These are phyloP conservation scores for Pseudopleuronectes americanus DNA, from an alignment of 2,797 vertebrate species.

Conservation along the genomic window DNA sequence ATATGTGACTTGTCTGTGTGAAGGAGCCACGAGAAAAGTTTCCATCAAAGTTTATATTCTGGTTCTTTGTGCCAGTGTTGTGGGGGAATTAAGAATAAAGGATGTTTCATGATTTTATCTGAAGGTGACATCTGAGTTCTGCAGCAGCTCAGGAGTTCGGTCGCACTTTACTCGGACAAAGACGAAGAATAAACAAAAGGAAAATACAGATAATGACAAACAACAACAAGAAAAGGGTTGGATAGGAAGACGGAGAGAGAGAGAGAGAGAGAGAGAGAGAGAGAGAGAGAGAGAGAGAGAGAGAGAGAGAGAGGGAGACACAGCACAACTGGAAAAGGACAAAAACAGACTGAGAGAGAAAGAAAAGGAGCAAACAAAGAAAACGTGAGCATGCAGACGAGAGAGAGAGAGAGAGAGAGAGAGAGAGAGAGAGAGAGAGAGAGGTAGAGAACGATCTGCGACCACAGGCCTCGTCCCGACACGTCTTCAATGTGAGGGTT, in stretches of 20 bases:
- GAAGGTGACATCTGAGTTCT: not conserved
- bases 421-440: not conserved
- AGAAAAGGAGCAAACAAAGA: slow-evolving; percentile 17
- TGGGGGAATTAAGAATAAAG: no score
- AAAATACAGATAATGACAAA: no score
- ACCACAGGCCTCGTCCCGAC: slow-evolving; percentile 60
- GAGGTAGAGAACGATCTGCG: slow-evolving; percentile 23
- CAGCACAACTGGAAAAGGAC: not conserved
- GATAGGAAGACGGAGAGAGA: not conserved
- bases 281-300: not conserved
- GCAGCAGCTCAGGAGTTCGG: no score
- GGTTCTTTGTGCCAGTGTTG: no score
- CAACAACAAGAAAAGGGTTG: no score
- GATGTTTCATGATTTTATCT: no score
- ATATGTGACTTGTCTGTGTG: no score
- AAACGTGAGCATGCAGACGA: not conserved
- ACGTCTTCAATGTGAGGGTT: slow-evolving; percentile 67
- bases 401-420: slow-evolving; percentile 12
- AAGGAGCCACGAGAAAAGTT: no score
- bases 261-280: not conserved
- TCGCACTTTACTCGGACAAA: no score
- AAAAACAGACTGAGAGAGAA: not conserved
- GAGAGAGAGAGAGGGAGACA: not conserved
- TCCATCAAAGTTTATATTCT: no score
- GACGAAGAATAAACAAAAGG: no score